Evolutionary conservation across 2,113 vertebrate species (phyloP).

Genomic region (Plecturocebus donacophilus): DNA sequence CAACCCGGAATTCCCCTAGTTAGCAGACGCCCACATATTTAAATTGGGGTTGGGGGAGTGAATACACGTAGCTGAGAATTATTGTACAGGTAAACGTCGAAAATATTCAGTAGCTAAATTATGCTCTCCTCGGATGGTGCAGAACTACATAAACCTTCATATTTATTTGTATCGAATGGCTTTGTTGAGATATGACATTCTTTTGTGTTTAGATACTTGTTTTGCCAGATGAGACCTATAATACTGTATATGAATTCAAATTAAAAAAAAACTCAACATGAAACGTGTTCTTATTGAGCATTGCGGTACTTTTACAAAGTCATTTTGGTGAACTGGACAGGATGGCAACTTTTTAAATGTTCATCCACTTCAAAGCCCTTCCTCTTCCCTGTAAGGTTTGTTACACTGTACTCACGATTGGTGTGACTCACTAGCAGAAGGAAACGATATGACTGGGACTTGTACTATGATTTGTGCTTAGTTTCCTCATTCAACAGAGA

Average conservation of each 20-base stretch:
- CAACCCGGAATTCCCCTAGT: slow-evolving; percentile 74
- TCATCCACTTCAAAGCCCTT: neutral
- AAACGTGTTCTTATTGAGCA: neutral
- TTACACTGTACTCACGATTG: neutral
- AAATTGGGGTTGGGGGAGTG: slow-evolving; percentile 42
- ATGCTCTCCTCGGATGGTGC: neutral
- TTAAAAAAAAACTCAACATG: neutral
- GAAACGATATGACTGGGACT: neutral
- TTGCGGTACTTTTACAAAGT: neutral
- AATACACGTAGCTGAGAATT: neutral
- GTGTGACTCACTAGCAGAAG: neutral
- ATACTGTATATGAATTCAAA: neutral
- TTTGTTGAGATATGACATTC: slow-evolving; percentile 22
- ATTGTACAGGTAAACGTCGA: neutral
- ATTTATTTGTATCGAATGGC: neutral
- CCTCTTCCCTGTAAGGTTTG: neutral
- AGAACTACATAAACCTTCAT: neutral
- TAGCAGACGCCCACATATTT: slow-evolving; percentile 73
- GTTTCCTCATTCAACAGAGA: slow-evolving; percentile 29
- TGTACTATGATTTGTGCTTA: neutral
- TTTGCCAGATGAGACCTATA: neutral
- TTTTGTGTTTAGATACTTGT: slow-evolving; percentile 48
- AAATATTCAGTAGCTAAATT: neutral
- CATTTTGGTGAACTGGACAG: neutral
- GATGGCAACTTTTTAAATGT: neutral